Percentiles rank a stretch among this genome's conserved stretches.
phyloP scores from a whole-genome alignment of 2,113 vertebrate genomes.

The Lepisosteus osseus region DNA sequence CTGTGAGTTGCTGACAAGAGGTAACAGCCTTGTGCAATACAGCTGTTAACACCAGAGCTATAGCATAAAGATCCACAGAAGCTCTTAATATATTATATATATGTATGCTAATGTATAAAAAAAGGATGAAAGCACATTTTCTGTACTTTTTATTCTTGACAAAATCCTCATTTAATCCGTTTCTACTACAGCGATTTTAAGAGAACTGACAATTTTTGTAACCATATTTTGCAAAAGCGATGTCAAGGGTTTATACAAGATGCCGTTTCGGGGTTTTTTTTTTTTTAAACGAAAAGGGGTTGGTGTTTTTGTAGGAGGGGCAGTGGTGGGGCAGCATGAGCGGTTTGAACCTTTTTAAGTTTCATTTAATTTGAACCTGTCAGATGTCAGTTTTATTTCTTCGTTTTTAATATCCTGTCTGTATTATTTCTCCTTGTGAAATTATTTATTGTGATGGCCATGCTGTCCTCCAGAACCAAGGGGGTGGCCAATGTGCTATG shows the following conservation, averaged over 20 bases:
- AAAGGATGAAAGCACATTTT: slow-evolving; percentile 64
- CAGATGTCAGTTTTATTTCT: slow-evolving; percentile 48
- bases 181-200: slow-evolving; percentile 68
- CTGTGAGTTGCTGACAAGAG: neutral
- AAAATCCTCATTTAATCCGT: slow-evolving; percentile 54
- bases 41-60: slow-evolving; percentile 29
- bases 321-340: neutral
- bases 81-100: slow-evolving; percentile 42
- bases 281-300: no score
- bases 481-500: slow-evolving; percentile 56
- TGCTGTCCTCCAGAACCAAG: slow-evolving; percentile 44
- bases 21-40: slow-evolving; percentile 35
- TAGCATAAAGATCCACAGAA: slow-evolving; percentile 24
- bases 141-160: slow-evolving; percentile 55
- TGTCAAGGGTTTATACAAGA: slow-evolving; percentile 66
- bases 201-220: slow-evolving; percentile 32
- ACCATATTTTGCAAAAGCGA: slow-evolving; percentile 68
- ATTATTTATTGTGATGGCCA: slow-evolving; percentile 73
- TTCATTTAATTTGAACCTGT: slow-evolving; percentile 48
- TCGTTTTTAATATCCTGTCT: slow-evolving; percentile 64
- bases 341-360: slow-evolving; percentile 45
- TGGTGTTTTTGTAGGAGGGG: no score
- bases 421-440: slow-evolving; percentile 65
- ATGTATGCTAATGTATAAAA: slow-evolving; percentile 64
- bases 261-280: slow-evolving; percentile 39